Conservation (phyloP, 2,113 vertebrate genomes). For the Lynx canadensis region DNA sequence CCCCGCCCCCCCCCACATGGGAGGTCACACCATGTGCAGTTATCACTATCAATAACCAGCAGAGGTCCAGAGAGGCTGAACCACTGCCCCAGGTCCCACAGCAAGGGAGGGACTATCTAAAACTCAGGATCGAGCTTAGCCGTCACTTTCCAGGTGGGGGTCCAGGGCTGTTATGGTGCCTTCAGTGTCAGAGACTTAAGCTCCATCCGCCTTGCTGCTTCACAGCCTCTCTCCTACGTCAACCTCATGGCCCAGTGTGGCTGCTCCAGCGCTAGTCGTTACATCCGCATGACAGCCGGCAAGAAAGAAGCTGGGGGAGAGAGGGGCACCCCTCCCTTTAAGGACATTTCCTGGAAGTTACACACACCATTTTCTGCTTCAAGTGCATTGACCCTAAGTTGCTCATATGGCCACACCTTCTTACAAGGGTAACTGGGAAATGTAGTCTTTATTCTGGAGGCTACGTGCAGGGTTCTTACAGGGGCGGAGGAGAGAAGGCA, state of each 20-base stretch:
- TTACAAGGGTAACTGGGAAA: not conserved
- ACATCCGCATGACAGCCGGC: not conserved
- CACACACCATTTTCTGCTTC: not conserved
- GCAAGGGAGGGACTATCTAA: not conserved
- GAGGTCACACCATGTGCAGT: not conserved
- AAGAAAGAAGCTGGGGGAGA: not conserved
- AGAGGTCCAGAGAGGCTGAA: not conserved
- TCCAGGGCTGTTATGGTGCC: not conserved
- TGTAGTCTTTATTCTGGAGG: not conserved
- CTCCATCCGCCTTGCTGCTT: not conserved
- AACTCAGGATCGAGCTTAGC: not conserved
- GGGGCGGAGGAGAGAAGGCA: not conserved
- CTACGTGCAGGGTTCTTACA: not conserved
- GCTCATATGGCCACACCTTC: not conserved
- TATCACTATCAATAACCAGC: not conserved
- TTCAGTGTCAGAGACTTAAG: not conserved
- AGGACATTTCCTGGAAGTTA: not conserved
- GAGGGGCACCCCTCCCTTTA: not conserved
- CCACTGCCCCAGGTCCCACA: not conserved
- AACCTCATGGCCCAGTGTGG: not conserved
- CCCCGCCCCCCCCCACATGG: too few relatives aligned
- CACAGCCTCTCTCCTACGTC: not conserved
- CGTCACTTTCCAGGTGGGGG: not conserved
- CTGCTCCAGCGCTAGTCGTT: not conserved
- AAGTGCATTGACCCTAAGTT: not conserved